Base-by-base conservation (phyloP, 2,888 invertebrate genomes). In the Rotaria macrura region DNA sequence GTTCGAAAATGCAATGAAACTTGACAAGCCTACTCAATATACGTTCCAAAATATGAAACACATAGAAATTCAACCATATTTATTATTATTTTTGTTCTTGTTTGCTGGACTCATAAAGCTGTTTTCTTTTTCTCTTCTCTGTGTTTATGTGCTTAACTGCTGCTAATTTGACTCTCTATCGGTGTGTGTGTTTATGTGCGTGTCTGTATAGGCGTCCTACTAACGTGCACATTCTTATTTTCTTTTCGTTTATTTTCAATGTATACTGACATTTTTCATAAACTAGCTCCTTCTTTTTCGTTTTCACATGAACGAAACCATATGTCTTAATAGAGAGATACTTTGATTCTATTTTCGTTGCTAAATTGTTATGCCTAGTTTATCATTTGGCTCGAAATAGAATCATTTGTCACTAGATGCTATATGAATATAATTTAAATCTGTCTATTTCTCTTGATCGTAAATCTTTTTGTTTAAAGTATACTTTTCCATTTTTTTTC, bases 1-100 rank as follows among this genome's bases (percentile, higher is more conserved):
- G 84, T 38, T 86, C 86, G 10, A 86, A 86, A 86, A 86, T 86
- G 86, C 84, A 86, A 38, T 86, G 83, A 65, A 29, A 29, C 9
- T 25, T 29, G 0, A 65, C 10, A 65, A 29, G 29, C 7, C 2
- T 34, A 29, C 20, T 29, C 34, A 65, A 34, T 14, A 12, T 25
- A 20, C 34, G 34, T 65, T 34, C 29, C 65, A 65, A 52, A 23
- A 52, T 2, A 6, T n/a, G n/a, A n/a, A n/a, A n/a, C n/a, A n/a
- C n/a, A 7, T 4, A 65, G 34, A 20, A 34, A 29, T 4, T 65
- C 29, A 17, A 65, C 7, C 29, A 34, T 65, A 65, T 65, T 14
- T 65, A 57, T n/a, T 1, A 49, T 49, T 49, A 49, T 65, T 65
- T 65, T 65, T 6, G 17, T 34, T 34, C 6, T 34, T 34, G 20